phyloP scores from a whole-genome alignment of 2,888 invertebrate species.

The Neocrepidodera transversa region DNA sequence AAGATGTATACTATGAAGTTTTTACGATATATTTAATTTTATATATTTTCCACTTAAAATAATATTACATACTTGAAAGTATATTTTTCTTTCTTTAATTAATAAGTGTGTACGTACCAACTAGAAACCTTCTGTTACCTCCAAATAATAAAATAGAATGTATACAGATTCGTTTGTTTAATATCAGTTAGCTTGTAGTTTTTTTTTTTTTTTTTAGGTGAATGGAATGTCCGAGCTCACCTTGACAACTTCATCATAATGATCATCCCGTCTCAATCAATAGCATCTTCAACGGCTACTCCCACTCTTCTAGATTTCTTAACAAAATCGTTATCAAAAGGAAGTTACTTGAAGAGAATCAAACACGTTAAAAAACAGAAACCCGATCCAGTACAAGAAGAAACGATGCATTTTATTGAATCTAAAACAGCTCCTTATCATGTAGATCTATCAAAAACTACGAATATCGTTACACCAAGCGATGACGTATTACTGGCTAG shows the following conservation, averaged over 20 bases:
- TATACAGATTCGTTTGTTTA: too few species aligned
- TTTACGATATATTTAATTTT: too few species aligned
- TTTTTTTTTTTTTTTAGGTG: slow-evolving; percentile 43
- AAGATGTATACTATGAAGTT: too few species aligned
- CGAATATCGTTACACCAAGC: slow-evolving; percentile 38
- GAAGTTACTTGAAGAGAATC: slow-evolving; percentile 31
- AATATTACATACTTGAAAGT: too few species aligned
- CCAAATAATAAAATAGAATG: too few species aligned
- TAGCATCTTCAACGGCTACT: slow-evolving; percentile 29
- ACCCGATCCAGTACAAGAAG: slow-evolving; percentile 40
- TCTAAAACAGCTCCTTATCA: slow-evolving; percentile 72
- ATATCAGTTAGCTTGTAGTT: too few species aligned
- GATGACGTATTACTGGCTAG: slow-evolving; percentile 51
- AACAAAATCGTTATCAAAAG: slow-evolving; percentile 49
- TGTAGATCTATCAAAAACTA: slow-evolving; percentile 66
- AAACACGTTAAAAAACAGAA: slow-evolving; percentile 40
- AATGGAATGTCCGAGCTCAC: slow-evolving; percentile 72
- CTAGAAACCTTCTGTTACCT: too few species aligned
- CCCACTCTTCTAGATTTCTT: slow-evolving; percentile 51
- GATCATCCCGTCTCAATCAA: slow-evolving; percentile 55
- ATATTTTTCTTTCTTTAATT: too few species aligned
- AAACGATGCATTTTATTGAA: slow-evolving; percentile 68
- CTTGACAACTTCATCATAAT: slow-evolving; percentile 77
- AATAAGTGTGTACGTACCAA: too few species aligned
- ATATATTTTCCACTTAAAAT: too few species aligned